A percentile compares a stretch with the other conserved stretches of the same genome.
phyloP scores from a whole-genome alignment of 2,888 invertebrate genomes.

The Dolomedes plantarius region DNA sequence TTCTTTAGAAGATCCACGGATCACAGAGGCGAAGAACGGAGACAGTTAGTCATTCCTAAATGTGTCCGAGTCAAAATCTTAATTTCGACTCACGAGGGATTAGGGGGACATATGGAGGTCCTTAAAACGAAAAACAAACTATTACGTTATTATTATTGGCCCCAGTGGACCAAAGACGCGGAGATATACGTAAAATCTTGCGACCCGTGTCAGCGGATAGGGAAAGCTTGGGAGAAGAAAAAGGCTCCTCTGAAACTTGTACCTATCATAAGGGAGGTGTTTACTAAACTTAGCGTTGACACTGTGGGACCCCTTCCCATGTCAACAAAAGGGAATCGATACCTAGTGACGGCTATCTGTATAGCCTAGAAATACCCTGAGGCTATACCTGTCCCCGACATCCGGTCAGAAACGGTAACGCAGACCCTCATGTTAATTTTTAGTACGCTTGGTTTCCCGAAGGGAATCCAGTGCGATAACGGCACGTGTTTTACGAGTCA shows the following conservation, averaged over 20 bases:
- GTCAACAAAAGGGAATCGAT: not conserved
- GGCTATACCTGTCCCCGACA: not conserved
- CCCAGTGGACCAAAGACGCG: not conserved
- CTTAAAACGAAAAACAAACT: constrained; percentile 24
- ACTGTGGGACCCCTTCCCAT: constrained; percentile 4
- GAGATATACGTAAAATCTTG: not conserved
- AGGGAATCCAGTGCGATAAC: not conserved
- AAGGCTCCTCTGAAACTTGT: constrained; percentile 30
- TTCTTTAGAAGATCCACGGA: no score
- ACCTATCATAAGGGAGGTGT: constrained; percentile 22
- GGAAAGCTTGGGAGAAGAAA: constrained; percentile 10
- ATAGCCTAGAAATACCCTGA: not conserved
- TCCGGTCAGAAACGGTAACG: not conserved
- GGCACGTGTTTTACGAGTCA: not conserved
- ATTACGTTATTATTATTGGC: constrained; percentile 7
- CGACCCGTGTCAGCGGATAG: not conserved
- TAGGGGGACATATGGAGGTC: constrained; percentile 16
- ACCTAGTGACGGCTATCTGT: not conserved
- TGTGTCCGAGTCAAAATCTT: no score
- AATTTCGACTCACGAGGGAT: no score
- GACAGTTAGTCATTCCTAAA: no score
- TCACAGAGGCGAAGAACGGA: no score
- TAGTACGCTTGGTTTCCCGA: not conserved
- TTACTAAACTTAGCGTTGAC: constrained; percentile 21
- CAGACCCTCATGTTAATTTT: not conserved